phyloP scores from a whole-genome alignment of 2,113 vertebrate species.

The Cryptoleucopteryx plumbea region DNA sequence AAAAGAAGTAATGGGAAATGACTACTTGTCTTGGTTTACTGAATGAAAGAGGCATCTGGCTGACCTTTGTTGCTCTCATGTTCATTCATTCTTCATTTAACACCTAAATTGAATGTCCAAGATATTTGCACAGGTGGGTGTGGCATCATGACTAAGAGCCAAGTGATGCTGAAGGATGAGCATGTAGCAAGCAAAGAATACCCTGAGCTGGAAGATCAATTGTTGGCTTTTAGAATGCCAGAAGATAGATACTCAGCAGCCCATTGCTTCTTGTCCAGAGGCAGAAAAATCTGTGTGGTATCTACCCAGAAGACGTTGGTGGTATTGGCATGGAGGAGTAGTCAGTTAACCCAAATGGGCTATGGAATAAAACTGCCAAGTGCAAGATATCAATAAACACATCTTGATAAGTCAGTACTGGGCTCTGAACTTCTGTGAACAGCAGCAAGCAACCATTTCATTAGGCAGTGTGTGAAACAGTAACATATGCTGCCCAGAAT shows the following conservation, averaged over 20 bases:
- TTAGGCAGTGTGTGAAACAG: background rate
- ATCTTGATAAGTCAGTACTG: background rate
- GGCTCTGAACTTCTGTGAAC: slow-evolving; percentile 11
- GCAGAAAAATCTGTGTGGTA: background rate
- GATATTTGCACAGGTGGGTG: background rate
- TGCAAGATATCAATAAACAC: background rate
- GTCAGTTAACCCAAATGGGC: background rate
- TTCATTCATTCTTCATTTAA: background rate
- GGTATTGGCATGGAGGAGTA: background rate
- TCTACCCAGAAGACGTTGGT: background rate
- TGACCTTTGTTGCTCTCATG: background rate
- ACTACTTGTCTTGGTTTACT: background rate
- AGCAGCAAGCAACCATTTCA: background rate
- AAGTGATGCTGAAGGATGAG: background rate
- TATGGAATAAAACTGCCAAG: background rate
- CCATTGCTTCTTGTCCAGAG: background rate
- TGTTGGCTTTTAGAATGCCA: background rate
- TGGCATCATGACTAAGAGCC: background rate
- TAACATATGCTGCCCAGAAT: background rate
- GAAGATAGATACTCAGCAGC: background rate
- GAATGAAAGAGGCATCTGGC: background rate
- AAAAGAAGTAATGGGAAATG: background rate
- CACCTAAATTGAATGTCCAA: background rate
- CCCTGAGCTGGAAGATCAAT: background rate
- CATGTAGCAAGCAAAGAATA: background rate